phyloP scores from a whole-genome alignment of 2,797 vertebrate genomes.

The Megaceryle alcyon region DNA sequence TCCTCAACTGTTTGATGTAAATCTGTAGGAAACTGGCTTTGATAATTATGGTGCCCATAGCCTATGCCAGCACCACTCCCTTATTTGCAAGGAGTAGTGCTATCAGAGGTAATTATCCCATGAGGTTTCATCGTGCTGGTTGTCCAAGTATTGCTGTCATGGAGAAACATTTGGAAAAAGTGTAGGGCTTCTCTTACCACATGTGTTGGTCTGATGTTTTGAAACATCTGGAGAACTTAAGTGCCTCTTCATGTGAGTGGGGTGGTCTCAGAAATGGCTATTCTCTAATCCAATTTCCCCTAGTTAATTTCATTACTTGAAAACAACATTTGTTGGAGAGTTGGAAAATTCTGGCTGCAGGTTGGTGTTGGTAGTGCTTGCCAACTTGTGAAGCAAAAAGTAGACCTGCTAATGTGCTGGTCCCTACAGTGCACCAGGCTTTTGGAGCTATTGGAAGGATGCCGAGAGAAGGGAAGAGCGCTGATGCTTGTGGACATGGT shows the following conservation, averaged over 20 bases:
- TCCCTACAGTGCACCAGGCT: not conserved
- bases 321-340: not conserved
- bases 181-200: not conserved
- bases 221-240: not conserved
- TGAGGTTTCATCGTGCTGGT: not conserved
- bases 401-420: not conserved
- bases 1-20: slow-evolving; percentile 55
- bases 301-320: not conserved
- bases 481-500: not conserved
- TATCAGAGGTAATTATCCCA: slow-evolving; percentile 31
- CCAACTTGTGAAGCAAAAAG: not conserved
- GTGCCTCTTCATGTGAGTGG: not conserved
- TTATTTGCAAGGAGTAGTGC: slow-evolving; percentile 61
- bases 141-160: not conserved
- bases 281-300: not conserved
- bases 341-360: not conserved
- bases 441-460: not conserved
- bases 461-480: not conserved
- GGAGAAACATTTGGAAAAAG: not conserved
- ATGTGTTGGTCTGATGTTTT: not conserved
- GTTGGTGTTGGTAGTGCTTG: not conserved
- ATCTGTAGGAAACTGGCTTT: slow-evolving; percentile 58
- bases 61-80: slow-evolving; percentile 58
- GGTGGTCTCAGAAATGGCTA: not conserved
- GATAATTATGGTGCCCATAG: not conserved